Evolutionary conservation across 2,113 vertebrate species (phyloP).

Genomic region (Poeciliopsis retropinna): DNA sequence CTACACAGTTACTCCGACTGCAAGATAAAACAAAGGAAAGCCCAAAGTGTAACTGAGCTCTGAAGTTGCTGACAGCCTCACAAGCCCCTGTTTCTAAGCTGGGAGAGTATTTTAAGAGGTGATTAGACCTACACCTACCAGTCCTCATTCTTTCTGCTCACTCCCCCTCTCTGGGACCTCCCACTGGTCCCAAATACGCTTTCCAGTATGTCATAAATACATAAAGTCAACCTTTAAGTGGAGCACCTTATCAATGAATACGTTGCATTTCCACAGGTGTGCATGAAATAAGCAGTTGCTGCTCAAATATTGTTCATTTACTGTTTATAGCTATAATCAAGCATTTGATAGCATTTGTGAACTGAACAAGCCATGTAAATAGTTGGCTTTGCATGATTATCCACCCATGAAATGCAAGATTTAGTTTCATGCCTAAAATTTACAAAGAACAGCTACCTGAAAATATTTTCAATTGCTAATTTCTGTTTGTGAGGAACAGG

Average conservation of each 20-base stretch:
- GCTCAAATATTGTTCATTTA: neutral
- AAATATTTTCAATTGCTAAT: neutral
- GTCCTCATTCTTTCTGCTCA: constrained; percentile 46
- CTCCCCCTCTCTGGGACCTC: constrained; percentile 25
- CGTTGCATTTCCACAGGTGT: neutral
- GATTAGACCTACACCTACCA: constrained; percentile 61
- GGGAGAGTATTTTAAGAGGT: constrained; percentile 72
- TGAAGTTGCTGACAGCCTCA: constrained; percentile 55
- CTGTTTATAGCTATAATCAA: neutral
- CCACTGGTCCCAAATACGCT: constrained; percentile 4
- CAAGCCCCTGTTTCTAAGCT: constrained; percentile 54
- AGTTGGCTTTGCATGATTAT: neutral
- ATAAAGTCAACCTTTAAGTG: neutral
- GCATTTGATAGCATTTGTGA: neutral
- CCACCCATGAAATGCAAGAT: neutral
- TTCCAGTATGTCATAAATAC: constrained; percentile 15
- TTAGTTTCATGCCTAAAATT: neutral
- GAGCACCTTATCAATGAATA: neutral
- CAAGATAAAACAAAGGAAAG: constrained; percentile 4
- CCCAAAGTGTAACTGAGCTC: constrained; percentile 38
- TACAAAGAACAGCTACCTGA: neutral
- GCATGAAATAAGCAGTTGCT: neutral
- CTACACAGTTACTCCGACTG: neutral
- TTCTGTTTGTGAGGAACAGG: neutral
- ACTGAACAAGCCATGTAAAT: neutral